Base-by-base conservation (phyloP, 2,797 vertebrate genomes). In the Eulemur coronatus region DNA sequence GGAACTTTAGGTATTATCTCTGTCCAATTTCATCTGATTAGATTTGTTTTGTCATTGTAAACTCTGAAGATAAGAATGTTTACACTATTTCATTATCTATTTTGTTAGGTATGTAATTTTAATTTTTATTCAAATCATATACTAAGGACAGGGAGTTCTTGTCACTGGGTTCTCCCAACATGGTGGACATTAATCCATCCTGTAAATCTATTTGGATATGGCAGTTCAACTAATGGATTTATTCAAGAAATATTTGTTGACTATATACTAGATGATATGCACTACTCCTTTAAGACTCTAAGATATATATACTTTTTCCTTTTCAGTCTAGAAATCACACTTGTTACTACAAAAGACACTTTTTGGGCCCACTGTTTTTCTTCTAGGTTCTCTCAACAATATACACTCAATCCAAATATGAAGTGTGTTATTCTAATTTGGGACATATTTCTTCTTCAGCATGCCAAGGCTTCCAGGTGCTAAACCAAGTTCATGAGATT, bases 211-310 rank as follows among this genome's bases (percentile, higher is more conserved):
- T 72, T 55, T 85, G 15, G 7, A 81, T 78, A 86, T 0, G 20
- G 11, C 10, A 82, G 57, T 20, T 85, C 57, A 79, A 79, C 61
- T 61, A 79, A 75, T n/a, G 0, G 17, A 79, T 73, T 95, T 14
- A 75, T 46, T 87, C 48, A 89, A 84, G n/a, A 95, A 96, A 73
- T 88, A 75, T 38, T 55, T 91, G 22, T 22, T 91, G 14, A 87
- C 30, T 73, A 63, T 15, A n/a, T 52, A 57, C 30, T 88, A 38
- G 14, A 35, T 48, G 14, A 75, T 1, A 55, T n/a, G 4, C 10
- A 63, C n/a, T 46, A 5, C 4, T 91, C 30, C 55, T 85, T 65
- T 81, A 69, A 69, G 41, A 78, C 50, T 85, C 80, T 81, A 69
- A 73, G 55, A 78, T 22, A 73, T 38, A 50, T 57, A 17, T 8